phyloP scores from a whole-genome alignment of 2,797 vertebrate species.

The Poecilia velifera region DNA sequence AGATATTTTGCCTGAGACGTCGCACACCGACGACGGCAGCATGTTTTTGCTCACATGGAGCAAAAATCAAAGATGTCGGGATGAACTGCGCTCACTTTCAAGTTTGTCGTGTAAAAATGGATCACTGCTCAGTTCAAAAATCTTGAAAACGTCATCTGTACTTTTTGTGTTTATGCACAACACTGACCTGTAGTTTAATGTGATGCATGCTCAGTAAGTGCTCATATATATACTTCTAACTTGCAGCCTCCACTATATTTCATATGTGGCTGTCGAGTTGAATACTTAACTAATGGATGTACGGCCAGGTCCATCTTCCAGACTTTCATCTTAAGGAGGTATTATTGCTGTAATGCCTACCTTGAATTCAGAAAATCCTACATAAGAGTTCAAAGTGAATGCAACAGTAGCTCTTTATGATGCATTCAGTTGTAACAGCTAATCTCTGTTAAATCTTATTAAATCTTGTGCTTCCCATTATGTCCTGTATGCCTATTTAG shows the following conservation, averaged over 20 bases:
- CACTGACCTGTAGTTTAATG: neutral
- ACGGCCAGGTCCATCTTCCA: neutral
- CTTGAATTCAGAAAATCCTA: neutral
- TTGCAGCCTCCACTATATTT: neutral
- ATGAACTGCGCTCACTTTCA: neutral
- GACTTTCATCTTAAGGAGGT: neutral
- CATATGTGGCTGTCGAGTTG: neutral
- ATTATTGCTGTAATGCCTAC: neutral
- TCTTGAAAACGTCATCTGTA: neutral
- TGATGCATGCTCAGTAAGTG: neutral
- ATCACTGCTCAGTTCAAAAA: neutral
- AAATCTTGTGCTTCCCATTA: neutral
- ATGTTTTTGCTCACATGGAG: neutral
- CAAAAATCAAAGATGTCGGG: neutral
- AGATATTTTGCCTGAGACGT: neutral
- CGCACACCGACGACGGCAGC: no score
- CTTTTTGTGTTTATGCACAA: neutral
- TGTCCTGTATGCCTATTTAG: neutral
- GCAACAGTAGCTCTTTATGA: neutral
- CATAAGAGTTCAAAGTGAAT: neutral
- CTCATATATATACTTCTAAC: neutral
- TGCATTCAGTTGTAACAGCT: neutral
- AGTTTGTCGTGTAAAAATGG: neutral
- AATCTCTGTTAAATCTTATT: neutral
- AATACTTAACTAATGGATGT: neutral